Conservation (phyloP, 2,113 vertebrate species). For the Calidris pugnax region DNA sequence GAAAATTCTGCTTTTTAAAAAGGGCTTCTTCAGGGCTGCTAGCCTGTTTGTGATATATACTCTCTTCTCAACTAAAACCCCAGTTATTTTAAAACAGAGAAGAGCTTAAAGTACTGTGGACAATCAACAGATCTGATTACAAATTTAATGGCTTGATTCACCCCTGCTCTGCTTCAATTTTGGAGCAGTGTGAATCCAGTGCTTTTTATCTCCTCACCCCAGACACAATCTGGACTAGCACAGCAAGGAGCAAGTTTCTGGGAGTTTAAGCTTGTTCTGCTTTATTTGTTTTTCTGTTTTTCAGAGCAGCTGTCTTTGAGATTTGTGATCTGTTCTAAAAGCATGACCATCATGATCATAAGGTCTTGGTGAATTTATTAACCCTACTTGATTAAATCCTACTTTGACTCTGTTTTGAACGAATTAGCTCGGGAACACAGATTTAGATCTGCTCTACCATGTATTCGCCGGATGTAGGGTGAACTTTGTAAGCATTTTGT, state of each 20-base stretch:
- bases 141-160: constrained; percentile 18
- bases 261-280: not conserved
- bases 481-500: not conserved
- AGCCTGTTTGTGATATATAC: not conserved
- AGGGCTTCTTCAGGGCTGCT: not conserved
- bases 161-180: constrained; percentile 32
- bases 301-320: not conserved
- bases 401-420: not conserved
- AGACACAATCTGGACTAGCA: constrained; percentile 24
- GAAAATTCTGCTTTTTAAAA: not conserved
- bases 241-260: constrained; percentile 18
- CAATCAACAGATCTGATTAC: constrained; percentile 13
- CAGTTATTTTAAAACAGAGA: not conserved
- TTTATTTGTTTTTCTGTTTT: not conserved
- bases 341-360: not conserved
- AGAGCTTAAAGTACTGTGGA: not conserved
- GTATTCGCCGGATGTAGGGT: not conserved
- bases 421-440: constrained; percentile 8
- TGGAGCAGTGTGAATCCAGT: constrained; percentile 8
- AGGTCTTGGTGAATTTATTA: constrained; percentile 26
- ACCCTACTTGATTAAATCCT: constrained; percentile 24
- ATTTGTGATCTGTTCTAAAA: constrained; percentile 12
- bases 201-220: constrained; percentile 13
- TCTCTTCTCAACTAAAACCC: not conserved
- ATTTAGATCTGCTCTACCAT: not conserved